Percentiles rank a stretch among this genome's conserved stretches.
phyloP scores from a whole-genome alignment of 1,140 invertebrate species.

The Liolophura sinensis region DNA sequence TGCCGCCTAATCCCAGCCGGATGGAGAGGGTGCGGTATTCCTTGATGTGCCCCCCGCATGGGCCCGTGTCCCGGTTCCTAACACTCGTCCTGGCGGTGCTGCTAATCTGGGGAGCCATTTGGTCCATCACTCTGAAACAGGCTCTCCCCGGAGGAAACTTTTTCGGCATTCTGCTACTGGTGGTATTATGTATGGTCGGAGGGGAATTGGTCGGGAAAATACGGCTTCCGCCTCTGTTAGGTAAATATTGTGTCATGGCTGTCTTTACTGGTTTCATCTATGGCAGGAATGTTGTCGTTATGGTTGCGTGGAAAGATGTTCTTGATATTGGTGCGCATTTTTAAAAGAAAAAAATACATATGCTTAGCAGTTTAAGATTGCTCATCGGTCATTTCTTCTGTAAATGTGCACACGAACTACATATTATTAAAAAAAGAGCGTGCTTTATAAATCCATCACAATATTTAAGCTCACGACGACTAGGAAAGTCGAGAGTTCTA shows the following conservation, averaged over 20 bases:
- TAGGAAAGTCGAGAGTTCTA: too few species aligned
- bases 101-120: constrained; percentile 76
- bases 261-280: too few species aligned
- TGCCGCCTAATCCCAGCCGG: constrained; percentile 30
- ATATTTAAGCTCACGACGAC: too few species aligned
- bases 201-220: constrained; percentile 76
- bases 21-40: constrained; percentile 25
- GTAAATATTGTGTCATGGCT: constrained; percentile 20
- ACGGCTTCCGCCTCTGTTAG: constrained; percentile 76
- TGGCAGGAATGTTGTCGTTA: too few species aligned
- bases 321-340: too few species aligned
- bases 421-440: too few species aligned
- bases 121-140: constrained; percentile 72
- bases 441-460: too few species aligned
- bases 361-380: too few species aligned
- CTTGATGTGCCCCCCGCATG: constrained; percentile 46
- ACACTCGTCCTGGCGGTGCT: constrained; percentile 49
- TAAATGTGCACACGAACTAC: too few species aligned
- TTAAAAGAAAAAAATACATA: too few species aligned
- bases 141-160: constrained; percentile 77
- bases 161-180: constrained; percentile 72
- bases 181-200: constrained; percentile 71
- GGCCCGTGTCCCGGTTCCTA: constrained; percentile 34
- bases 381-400: too few species aligned
- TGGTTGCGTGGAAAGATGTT: too few species aligned